These are phyloP conservation scores for Neodiprion virginianus DNA, from an alignment of 1,140 invertebrate species.

Conservation along the genomic window DNA sequence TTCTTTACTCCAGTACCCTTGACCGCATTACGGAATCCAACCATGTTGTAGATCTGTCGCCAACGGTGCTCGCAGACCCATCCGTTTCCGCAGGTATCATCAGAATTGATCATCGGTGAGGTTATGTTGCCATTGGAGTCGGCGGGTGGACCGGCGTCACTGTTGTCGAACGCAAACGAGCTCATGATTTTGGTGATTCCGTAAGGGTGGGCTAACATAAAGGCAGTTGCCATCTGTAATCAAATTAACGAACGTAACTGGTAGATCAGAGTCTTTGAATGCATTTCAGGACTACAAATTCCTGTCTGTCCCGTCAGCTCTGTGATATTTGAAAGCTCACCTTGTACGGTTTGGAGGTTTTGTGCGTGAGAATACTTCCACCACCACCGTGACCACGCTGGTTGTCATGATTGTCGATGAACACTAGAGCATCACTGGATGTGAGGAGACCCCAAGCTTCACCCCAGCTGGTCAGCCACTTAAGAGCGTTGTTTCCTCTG, in stretches of 20 bases:
- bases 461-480: constrained; percentile 66
- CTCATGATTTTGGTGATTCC: constrained; percentile 81
- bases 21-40: constrained; percentile 72
- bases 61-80: constrained; percentile 90
- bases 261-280: constrained; percentile 28
- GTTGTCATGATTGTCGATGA: constrained; percentile 75
- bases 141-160: constrained; percentile 59
- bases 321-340: constrained; percentile 36
- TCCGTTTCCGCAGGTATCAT: constrained; percentile 74
- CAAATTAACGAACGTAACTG: not conserved
- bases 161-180: constrained; percentile 66
- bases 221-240: constrained; percentile 75
- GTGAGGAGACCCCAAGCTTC: constrained; percentile 65
- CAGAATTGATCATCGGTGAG: constrained; percentile 67
- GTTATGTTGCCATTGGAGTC: constrained; percentile 67
- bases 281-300: constrained; percentile 18
- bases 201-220: constrained; percentile 81
- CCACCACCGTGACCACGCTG: constrained; percentile 59
- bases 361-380: constrained; percentile 67
- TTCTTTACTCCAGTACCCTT: constrained; percentile 61
- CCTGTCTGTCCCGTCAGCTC: too few relatives aligned
- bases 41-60: constrained; percentile 80
- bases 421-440: constrained; percentile 64
- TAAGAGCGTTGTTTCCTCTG: constrained; percentile 61
- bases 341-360: constrained; percentile 69